Percentiles rank a stretch among this genome's conserved stretches.
Conservation (phyloP, 2,113 vertebrate genomes). For the Ptilorrhoa leucosticta region DNA sequence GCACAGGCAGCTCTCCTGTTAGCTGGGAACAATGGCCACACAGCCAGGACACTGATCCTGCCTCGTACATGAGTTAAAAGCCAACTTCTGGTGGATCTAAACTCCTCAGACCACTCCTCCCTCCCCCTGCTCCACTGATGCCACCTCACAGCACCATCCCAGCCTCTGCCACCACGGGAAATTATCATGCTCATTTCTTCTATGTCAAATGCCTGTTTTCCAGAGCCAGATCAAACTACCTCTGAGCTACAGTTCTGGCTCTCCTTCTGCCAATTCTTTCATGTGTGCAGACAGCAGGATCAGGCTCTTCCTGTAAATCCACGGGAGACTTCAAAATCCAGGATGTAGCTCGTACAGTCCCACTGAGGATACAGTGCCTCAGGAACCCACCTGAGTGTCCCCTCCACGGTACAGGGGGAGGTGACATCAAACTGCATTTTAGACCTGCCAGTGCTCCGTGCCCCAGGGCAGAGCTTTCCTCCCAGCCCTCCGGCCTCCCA, state of each 20-base stretch:
- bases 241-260: neutral
- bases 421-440: neutral
- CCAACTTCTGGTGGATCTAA: neutral
- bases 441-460: rapidly evolving
- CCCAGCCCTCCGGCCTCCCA: neutral
- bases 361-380: neutral
- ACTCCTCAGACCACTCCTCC: neutral
- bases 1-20: neutral
- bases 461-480: neutral
- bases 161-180: neutral
- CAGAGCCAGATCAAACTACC: neutral
- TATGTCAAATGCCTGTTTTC: neutral
- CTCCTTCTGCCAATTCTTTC: neutral
- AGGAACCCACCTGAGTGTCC: neutral
- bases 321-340: neutral
- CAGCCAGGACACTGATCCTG: neutral
- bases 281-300: rapidly evolving
- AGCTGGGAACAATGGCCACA: neutral
- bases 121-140: neutral
- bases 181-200: neutral
- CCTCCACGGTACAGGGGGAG: neutral
- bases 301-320: neutral
- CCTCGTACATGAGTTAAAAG: rapidly evolving
- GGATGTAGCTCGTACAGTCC: neutral
- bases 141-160: neutral